Evolutionary conservation across 2,797 vertebrate species (phyloP).

Genomic region (Knipowitschia caucasica): DNA sequence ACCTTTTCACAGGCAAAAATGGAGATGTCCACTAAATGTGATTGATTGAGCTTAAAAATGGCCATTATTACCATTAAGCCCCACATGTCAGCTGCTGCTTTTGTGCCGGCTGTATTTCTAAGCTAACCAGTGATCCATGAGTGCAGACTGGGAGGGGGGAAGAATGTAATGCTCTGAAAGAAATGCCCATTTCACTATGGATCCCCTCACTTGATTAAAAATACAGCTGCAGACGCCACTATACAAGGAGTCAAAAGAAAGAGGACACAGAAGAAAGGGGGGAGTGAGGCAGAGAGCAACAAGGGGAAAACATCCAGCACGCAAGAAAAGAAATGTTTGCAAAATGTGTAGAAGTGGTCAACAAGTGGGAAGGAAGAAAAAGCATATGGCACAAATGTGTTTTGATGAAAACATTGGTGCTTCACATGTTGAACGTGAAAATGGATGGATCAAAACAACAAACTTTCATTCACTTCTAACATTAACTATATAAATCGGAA

Average conservation of each 20-base stretch:
- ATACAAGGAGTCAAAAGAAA: constrained; percentile 70
- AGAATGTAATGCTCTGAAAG: constrained; percentile 89
- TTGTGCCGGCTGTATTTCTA: constrained; percentile 96
- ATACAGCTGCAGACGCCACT: constrained; percentile 88
- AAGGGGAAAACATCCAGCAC: constrained; percentile 59
- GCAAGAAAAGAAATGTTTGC: constrained; percentile 57
- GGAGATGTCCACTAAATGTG: constrained; percentile 99
- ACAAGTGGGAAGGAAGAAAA: constrained; percentile 48
- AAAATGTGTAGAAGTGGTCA: constrained; percentile 45
- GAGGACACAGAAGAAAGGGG: constrained; percentile 59
- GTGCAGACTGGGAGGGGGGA: constrained; percentile 88
- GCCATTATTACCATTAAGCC: constrained; percentile 97
- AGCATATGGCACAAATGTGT: constrained; percentile 38
- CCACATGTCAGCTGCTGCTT: constrained; percentile 94
- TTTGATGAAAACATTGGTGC: constrained; percentile 47
- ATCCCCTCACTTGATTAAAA: constrained; percentile 91
- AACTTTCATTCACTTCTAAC: constrained; percentile 31
- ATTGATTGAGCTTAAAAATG: constrained; percentile 99
- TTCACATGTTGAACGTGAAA: constrained; percentile 58
- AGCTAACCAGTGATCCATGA: constrained; percentile 99
- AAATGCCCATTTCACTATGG: constrained; percentile 89
- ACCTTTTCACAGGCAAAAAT: constrained; percentile 98
- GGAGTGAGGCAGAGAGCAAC: constrained; percentile 59
- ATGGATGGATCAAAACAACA: constrained; percentile 32
- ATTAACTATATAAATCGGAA: too few relatives aligned